A percentile compares a stretch with the other conserved stretches of the same genome.
Conservation (phyloP, 2,888 invertebrate species). For the Erebia palarica region DNA sequence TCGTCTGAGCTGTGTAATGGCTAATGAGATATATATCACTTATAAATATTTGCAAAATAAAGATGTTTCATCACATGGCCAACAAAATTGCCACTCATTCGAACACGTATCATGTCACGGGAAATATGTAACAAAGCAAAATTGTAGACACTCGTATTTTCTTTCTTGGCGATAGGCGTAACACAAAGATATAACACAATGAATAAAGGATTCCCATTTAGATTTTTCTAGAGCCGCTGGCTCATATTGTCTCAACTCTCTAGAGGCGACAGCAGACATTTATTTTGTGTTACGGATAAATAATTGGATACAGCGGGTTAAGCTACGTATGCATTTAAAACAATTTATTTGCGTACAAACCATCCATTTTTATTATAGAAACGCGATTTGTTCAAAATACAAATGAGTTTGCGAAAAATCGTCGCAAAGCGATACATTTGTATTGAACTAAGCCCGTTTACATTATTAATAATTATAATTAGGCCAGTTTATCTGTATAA, state of each 20-base stretch:
- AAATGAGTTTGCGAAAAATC: neutral
- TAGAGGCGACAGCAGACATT: neutral
- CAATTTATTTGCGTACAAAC: conserved; percentile 16
- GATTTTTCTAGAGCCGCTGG: conserved; percentile 9
- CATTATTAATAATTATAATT: neutral
- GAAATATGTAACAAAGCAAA: neutral
- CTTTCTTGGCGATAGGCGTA: neutral
- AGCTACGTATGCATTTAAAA: conserved; percentile 15
- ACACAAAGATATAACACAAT: neutral
- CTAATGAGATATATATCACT: no score
- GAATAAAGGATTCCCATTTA: conserved; percentile 20
- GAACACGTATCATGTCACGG: neutral
- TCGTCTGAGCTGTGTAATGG: no score
- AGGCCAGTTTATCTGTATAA: neutral
- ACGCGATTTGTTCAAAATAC: neutral
- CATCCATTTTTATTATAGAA: neutral
- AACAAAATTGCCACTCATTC: no score
- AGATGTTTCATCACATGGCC: no score
- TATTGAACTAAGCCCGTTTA: neutral
- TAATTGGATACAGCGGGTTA: neutral
- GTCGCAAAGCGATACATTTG: neutral
- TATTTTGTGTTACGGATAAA: conserved; percentile 15
- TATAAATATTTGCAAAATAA: no score
- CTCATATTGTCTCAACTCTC: conserved; percentile 16
- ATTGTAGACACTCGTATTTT: neutral